These are phyloP conservation scores for Kradibia gibbosae DNA, from an alignment of 1,140 invertebrate genomes.

Conservation along the genomic window DNA sequence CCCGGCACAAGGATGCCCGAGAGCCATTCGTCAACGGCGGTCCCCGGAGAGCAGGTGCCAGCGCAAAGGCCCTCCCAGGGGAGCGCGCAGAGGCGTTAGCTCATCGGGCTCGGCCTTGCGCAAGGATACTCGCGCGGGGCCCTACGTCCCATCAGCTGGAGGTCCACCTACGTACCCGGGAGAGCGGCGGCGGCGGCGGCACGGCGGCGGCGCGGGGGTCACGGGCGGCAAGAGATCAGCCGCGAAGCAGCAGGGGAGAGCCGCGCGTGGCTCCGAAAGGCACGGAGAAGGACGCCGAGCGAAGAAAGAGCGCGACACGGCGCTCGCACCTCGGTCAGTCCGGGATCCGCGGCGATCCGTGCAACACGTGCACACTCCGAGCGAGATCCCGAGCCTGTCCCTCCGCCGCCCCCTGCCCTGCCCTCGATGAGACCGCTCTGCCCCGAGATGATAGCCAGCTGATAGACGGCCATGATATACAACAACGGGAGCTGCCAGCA, in stretches of 20 bases:
- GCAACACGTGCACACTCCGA: conserved; percentile 59
- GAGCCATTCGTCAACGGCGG: background rate
- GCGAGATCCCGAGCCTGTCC: conserved; percentile 55
- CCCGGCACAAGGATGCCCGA: background rate
- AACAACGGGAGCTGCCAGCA: conserved; percentile 54
- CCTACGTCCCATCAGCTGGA: conserved; percentile 5
- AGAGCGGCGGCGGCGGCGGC: background rate
- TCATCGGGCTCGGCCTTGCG: conserved; percentile 23
- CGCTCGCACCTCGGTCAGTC: conserved; percentile 57
- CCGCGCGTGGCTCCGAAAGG: background rate
- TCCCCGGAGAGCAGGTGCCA: conserved; percentile 22
- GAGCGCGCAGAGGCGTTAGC: conserved; percentile 10
- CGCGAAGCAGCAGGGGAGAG: background rate
- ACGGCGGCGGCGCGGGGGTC: background rate
- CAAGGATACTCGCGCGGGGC: background rate
- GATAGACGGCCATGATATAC: conserved; percentile 62
- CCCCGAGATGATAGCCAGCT: conserved; percentile 20
- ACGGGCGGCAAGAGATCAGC: background rate
- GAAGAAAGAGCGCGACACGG: background rate
- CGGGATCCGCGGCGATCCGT: conserved; percentile 66
- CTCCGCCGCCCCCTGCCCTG: conserved; percentile 57
- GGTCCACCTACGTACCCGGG: background rate
- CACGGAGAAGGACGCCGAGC: conserved; percentile 26
- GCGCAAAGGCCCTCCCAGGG: background rate
- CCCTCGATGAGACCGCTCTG: conserved; percentile 39